A percentile compares a stretch with the other conserved stretches of the same genome.
phyloP scores from a whole-genome alignment of 2,888 invertebrate species.

The Lutraria lutraria region DNA sequence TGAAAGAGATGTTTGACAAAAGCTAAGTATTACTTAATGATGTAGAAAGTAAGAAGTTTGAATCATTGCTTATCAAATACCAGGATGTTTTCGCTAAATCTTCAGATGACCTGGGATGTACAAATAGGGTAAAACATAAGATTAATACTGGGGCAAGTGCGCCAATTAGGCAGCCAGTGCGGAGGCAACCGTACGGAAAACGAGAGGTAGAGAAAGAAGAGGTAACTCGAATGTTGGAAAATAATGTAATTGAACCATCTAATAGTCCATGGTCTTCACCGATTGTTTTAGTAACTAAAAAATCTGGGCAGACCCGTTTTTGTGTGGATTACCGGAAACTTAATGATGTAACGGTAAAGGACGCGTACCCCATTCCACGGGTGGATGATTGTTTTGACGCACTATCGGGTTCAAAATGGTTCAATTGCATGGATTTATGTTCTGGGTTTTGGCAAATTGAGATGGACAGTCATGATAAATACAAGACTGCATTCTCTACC shows the following conservation, averaged over 20 bases:
- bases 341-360: conserved; percentile 58
- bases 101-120: conserved; percentile 51
- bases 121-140: conserved; percentile 49
- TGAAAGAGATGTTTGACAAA: conserved; percentile 50
- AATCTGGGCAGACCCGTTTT: conserved; percentile 56
- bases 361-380: conserved; percentile 58
- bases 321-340: conserved; percentile 55
- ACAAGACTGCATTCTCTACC: conserved; percentile 66
- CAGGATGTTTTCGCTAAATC: conserved; percentile 48
- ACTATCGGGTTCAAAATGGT: conserved; percentile 61
- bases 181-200: conserved; percentile 51
- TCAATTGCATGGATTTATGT: conserved; percentile 64
- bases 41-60: conserved; percentile 13
- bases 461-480: conserved; percentile 55
- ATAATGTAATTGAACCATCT: conserved; percentile 51
- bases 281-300: conserved; percentile 56
- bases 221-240: conserved; percentile 51
- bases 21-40: conserved; percentile 24
- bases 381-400: conserved; percentile 67
- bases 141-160: conserved; percentile 48
- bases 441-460: conserved; percentile 68
- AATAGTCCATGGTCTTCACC: too few species aligned
- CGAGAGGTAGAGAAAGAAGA: conserved; percentile 43
- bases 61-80: conserved; percentile 34
- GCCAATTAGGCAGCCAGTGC: conserved; percentile 51